Conservation (phyloP, 1,140 invertebrate genomes). For the Drosophila lacteicornis region DNA sequence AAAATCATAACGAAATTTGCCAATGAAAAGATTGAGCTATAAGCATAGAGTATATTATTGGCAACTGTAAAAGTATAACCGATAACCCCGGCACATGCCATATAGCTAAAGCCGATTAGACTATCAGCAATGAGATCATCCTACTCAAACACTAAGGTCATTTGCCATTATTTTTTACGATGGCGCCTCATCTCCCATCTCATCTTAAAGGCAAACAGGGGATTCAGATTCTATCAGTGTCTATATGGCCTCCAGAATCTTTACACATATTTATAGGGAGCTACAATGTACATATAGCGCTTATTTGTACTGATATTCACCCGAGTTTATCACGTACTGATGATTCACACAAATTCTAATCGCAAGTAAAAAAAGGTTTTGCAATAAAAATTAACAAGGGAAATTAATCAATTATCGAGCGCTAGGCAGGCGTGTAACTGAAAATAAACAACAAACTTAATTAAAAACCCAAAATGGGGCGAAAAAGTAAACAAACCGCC, state of each 20-base stretch:
- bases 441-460: constrained; percentile 58
- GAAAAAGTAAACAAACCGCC: constrained; percentile 73
- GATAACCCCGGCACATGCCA: constrained; percentile 29
- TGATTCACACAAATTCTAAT: constrained; percentile 64
- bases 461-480: constrained; percentile 65
- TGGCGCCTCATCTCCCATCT: constrained; percentile 46
- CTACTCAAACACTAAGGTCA: constrained; percentile 36
- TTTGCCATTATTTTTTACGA: constrained; percentile 52
- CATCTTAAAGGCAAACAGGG: constrained; percentile 5
- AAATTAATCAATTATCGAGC: constrained; percentile 55
- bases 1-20: background rate
- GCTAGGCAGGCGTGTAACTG: constrained; percentile 38
- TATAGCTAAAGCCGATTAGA: background rate
- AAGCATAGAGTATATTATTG: background rate
- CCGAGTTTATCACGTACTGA: constrained; percentile 46
- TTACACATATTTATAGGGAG: constrained; percentile 7
- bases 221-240: constrained; percentile 10
- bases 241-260: constrained; percentile 24
- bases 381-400: constrained; percentile 32
- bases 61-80: constrained; percentile 2
- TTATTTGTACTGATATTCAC: constrained; percentile 29
- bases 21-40: background rate
- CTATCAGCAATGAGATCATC: constrained; percentile 54
- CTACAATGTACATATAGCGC: constrained; percentile 11
- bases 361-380: constrained; percentile 21